Evolutionary conservation across 2,888 invertebrate genomes (phyloP), one percentile per base, ranked within the genome.

Genomic region (Caenorhabditis sp.): DNA sequence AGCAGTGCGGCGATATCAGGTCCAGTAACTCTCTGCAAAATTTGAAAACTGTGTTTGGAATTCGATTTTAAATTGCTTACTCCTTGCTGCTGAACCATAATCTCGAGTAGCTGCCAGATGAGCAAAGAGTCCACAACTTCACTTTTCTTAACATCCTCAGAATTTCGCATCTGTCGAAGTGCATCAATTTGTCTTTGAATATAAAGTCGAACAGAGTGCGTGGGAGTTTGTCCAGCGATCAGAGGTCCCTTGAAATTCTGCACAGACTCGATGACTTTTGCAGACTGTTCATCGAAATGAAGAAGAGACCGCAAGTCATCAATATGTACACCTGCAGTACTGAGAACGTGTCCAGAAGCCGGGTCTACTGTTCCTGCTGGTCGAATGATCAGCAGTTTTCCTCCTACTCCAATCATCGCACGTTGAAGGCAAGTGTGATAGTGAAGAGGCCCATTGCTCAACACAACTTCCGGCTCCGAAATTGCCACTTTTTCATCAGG

Each of bases 81-180:
- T 28, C 91, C 91, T 26, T 91, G 90, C 35, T 91, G 91, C 47
- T 89, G 88, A 14, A 91, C 90, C 64, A 92, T 85, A 77, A 89
- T 89, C 56, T 91, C 89, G 24, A 91, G 84, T 35, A 91, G 83
- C 47, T 87, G 87, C 91, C 91, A 91, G 24, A 91, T 82, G 0
- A 91, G 81, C 10, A 91, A 79, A 19, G 89, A 88, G 75, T 91
- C 91, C 6, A 88, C 79, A 12, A 88, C 84, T 38, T 87, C 87
- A 26, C 56, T 75, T 38, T 81, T 82, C 47, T 69, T 66, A 1
- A 85, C 84, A 22, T 86, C 83, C 56, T 26, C 69, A n/a, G 22
- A 22, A 26, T 83, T 73, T 41, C 73, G 69, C n/a, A 80, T 68
- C 4, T 49, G 41, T 26, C 77, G 84, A 19, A 91, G 87, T 8